phyloP scores from a whole-genome alignment of 2,113 vertebrate genomes.

The Neotragus pygmaeus region DNA sequence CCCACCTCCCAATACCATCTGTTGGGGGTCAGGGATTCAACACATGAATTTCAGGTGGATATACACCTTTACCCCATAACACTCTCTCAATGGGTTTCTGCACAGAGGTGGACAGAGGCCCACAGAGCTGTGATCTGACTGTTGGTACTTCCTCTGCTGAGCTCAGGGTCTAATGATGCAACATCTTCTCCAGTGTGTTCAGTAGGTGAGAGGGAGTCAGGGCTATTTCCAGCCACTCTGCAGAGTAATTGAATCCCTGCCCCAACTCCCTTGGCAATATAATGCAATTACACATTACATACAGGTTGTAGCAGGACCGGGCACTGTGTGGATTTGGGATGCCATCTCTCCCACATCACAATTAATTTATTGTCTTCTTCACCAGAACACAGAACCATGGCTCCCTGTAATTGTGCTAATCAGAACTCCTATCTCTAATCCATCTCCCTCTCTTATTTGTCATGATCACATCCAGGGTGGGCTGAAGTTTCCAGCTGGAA shows the following conservation, averaged over 20 bases:
- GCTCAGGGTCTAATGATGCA: neutral
- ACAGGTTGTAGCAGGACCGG: neutral
- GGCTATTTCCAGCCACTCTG: neutral
- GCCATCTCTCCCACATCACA: neutral
- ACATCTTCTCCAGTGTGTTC: neutral
- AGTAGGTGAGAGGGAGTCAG: neutral
- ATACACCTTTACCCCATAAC: neutral
- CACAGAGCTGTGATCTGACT: neutral
- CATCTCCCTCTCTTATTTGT: neutral
- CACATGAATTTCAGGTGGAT: neutral
- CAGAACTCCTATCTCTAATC: constrained; percentile 14
- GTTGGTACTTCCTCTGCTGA: neutral
- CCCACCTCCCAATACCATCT: neutral
- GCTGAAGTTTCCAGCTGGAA: neutral
- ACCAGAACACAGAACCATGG: neutral
- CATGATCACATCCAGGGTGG: neutral
- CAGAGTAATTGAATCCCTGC: constrained; percentile 34
- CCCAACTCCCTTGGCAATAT: constrained; percentile 13
- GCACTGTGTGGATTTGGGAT: neutral
- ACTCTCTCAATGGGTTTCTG: neutral
- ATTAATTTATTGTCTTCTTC: constrained; percentile 42
- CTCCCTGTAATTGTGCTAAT: neutral
- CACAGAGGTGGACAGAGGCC: neutral
- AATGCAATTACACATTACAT: neutral
- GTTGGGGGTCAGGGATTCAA: neutral